A percentile compares a stretch with the other conserved stretches of the same genome.
Evolutionary conservation across 2,888 invertebrate species (phyloP).

Genomic region (Pseudeuparius sepicola): DNA sequence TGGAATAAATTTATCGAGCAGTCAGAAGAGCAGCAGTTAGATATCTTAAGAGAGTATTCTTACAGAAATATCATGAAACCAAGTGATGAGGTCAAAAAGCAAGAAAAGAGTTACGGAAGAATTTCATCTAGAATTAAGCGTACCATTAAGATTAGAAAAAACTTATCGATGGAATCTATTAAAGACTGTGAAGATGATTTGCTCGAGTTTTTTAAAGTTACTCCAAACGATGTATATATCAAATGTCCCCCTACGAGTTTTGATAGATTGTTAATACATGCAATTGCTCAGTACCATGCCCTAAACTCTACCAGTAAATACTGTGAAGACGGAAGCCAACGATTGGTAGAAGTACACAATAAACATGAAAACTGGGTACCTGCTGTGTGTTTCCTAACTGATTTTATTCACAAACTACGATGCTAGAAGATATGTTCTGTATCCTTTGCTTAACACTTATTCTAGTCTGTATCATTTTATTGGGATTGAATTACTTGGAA

Average conservation of each 20-base stretch:
- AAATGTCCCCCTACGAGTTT: slow-evolving; percentile 30
- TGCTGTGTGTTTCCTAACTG: slow-evolving; percentile 26
- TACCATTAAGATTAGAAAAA: slow-evolving; percentile 31
- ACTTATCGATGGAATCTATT: slow-evolving; percentile 28
- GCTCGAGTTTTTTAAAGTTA: slow-evolving; percentile 28
- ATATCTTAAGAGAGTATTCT: slow-evolving; percentile 13
- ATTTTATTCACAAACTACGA: slow-evolving; percentile 27
- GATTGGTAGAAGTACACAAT: slow-evolving; percentile 25
- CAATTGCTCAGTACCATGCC: slow-evolving; percentile 34
- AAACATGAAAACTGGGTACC: slow-evolving; percentile 25
- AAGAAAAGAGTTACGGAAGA: slow-evolving; percentile 23
- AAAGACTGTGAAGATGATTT: slow-evolving; percentile 28
- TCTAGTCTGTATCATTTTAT: slow-evolving; percentile 16
- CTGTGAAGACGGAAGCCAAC: slow-evolving; percentile 13
- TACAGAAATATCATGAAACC: slow-evolving; percentile 17
- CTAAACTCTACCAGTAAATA: slow-evolving; percentile 30
- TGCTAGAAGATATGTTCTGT: no score
- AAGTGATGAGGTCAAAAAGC: neutral
- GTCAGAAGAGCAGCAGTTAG: slow-evolving; percentile 31
- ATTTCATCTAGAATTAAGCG: slow-evolving; percentile 31
- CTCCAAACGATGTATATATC: slow-evolving; percentile 27
- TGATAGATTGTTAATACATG: slow-evolving; percentile 32
- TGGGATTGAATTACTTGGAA: slow-evolving; percentile 36
- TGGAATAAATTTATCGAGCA: slow-evolving; percentile 33
- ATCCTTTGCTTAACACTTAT: no score